A percentile compares a stretch with the other conserved stretches of the same genome.
Evolutionary conservation across 2,888 invertebrate species (phyloP).

Genomic region (Ectropis crepuscularia): DNA sequence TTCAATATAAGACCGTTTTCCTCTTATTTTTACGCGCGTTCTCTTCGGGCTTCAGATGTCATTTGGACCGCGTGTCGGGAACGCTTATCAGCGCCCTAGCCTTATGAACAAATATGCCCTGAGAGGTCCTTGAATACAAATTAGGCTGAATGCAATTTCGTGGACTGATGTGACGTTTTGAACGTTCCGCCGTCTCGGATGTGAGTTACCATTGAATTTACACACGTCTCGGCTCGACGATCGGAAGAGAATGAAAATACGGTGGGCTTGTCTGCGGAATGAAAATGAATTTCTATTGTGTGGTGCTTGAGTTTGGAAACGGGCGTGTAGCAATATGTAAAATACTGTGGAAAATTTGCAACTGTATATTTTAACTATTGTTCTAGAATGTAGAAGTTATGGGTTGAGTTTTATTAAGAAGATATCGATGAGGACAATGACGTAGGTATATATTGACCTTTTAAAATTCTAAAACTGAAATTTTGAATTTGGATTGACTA

Average conservation of each 20-base stretch:
- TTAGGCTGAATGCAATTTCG: constrained; percentile 72
- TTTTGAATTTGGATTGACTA: too few species aligned
- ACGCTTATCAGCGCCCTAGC: constrained; percentile 36
- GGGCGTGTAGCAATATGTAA: too few species aligned
- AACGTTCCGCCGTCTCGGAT: constrained; percentile 55
- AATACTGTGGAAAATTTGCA: too few species aligned
- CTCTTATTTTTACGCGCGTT: constrained; percentile 28
- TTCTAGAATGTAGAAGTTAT: too few species aligned
- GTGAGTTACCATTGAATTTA: constrained; percentile 15
- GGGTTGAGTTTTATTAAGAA: too few species aligned
- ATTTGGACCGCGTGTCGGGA: constrained; percentile 36
- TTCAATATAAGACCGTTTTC: constrained; percentile 28
- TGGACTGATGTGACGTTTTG: constrained; percentile 71
- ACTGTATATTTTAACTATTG: too few species aligned
- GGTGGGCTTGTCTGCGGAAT: too few species aligned
- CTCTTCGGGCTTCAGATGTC: constrained; percentile 29
- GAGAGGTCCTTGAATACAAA: constrained; percentile 73
- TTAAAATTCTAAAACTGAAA: too few species aligned
- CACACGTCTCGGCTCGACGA: constrained; percentile 12
- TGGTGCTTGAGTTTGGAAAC: too few species aligned
- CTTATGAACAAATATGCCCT: constrained; percentile 69
- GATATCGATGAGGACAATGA: too few species aligned
- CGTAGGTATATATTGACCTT: too few species aligned
- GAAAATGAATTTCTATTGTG: too few species aligned
- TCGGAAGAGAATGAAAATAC: constrained; percentile 24